phyloP scores from a whole-genome alignment of 2,113 vertebrate species.

The Chamaetylas fuelleborni region DNA sequence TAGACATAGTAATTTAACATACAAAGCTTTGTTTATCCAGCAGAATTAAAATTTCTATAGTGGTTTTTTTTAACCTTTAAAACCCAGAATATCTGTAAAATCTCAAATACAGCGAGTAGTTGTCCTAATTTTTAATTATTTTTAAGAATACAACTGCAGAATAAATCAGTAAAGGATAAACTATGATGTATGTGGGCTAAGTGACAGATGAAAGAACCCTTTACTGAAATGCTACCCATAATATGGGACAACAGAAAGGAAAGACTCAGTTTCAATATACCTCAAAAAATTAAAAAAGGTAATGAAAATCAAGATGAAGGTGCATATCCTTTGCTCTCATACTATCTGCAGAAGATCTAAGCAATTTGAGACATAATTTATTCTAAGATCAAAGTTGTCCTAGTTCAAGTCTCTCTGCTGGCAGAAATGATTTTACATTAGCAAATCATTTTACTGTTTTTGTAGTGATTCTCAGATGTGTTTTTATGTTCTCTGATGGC shows the following conservation, averaged over 20 bases:
- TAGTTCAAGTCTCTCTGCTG: slow-evolving; percentile 21
- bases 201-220: background rate
- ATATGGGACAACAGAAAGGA: background rate
- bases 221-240: background rate
- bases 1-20: background rate
- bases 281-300: background rate
- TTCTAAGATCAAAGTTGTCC: slow-evolving; percentile 59
- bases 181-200: background rate
- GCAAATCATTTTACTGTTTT: slow-evolving; percentile 25
- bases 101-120: background rate
- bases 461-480: background rate
- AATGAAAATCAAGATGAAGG: slow-evolving; percentile 2
- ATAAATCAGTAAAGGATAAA: background rate
- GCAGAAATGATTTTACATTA: background rate
- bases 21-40: background rate
- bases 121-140: background rate
- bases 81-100: background rate
- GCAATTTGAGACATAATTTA: slow-evolving; percentile 33
- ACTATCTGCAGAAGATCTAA: slow-evolving; percentile 22
- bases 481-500: background rate
- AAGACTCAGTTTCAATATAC: background rate
- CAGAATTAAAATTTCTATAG: background rate
- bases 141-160: background rate
- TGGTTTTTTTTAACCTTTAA: background rate
- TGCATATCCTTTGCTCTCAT: background rate